Base-by-base conservation (phyloP, 2,113 vertebrate genomes). In the Podocnemis expansa region DNA sequence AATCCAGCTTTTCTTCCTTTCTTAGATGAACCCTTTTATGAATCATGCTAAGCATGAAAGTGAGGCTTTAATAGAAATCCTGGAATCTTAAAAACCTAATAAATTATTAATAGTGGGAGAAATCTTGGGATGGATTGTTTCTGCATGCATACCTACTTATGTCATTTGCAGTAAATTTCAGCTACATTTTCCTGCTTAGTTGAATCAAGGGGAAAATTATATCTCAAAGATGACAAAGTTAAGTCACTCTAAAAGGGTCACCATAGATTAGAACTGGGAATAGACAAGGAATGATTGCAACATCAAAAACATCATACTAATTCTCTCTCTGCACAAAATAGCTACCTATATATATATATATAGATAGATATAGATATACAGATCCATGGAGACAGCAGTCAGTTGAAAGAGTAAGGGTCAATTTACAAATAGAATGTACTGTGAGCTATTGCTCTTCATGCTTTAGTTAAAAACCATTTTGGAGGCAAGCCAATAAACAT, bases 131-230 rank as follows among this genome's bases (percentile, higher is more conserved):
- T 89, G 10, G 58, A 84, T 86, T 89, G 16, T 94, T 94, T 89
- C 78, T 96, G n/a, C 41, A 58, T 93, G 52, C 63, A 5, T 91
- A 58, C 43, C 19, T 93, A 34, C 12, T 87, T 54, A 88, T 91
- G 38, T 78, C 2, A 83, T 88, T 92, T 94, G 82, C 63, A 94
- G n/a, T 90, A 93, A 93, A 96, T 80, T 97, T 97, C 63, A 51
- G 76, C 31, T 49, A 12, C 10, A 90, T 92, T 97, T 97, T 95
- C 80, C 49, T 86, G 83, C 88, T 84, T 91, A 89, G n/a, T 34
- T 94, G 82, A 93, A 14, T 96, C 29, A 45, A 95, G 58, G 31
- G 4, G 17, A 80, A 97, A 89, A 84, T 82, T 1, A 21, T 94
- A 93, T 83, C 45, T 89, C 63, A 92, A 88, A 88, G 41, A 86